Evolutionary conservation across 1,140 invertebrate species (phyloP), one percentile per base, ranked within the genome.

Genomic region (Elymnias hypermnestra): DNA sequence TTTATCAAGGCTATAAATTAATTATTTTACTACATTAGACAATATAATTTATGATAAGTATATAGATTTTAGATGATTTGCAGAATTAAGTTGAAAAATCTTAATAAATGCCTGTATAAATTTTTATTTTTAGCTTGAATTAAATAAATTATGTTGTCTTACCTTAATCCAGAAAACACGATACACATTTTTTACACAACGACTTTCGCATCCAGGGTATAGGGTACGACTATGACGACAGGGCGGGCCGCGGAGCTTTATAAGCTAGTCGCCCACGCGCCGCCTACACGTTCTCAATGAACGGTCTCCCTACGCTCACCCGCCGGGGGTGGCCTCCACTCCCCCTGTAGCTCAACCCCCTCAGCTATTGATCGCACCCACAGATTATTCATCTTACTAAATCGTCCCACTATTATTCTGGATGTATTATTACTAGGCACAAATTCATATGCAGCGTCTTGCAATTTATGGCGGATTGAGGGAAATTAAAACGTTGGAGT

Each of bases 201-300:
- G 38, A 50, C 65, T 62, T 41, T 62, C 51, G 43, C 53, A 48
- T 66, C 55, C 57, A 50, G 54, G 33, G 64, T 53, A 58, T 63
- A 38, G 59, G 51, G 35, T 63, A 72, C 69, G 63, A 83, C 72
- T 82, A 69, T 61, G 65, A 53, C 44, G 68, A 54, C 57, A 58
- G 60, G 72, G 64, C 53, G 78, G 64, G 55, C 58, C 43, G 57
- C 54, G 51, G 18, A 63, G 78, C 88, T 89, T 85, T 90, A 89
- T 89, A 89, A 88, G 72, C 70, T 62, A 44, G 53, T 68, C 79
- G 70, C 73, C 81, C 71, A 78, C 76, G 81, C 58, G 67, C 79
- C 87, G 87, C 88, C 88, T 83, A 89, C 88, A 88, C 88, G 84
- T 87, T 87, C 87, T 89, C 83, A 89, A 90, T 89, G 89, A 89